Evolutionary conservation across 2,113 vertebrate genomes (phyloP), one percentile per base, ranked within the genome.

Genomic region (Gnathonemus longibarbis): DNA sequence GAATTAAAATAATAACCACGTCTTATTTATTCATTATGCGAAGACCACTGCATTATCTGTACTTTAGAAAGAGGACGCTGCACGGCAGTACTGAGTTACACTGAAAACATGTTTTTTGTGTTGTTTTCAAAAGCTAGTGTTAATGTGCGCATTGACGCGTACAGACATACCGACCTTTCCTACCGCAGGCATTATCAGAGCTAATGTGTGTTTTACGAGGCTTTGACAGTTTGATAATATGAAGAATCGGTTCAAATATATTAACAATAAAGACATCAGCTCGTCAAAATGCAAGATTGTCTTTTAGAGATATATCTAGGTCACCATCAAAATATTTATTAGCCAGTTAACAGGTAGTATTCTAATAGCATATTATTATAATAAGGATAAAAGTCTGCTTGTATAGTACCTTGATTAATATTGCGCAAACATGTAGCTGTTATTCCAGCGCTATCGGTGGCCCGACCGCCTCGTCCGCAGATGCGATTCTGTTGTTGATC

Each of bases 301-400:
- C 42, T 42, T 39, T 42, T 9, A 46, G 46, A 85, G 39, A 11
- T 86, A 66, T 85, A 90, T 90, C 83, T 90, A 86, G 89, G 89
- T 90, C 89, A 90, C 11, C 45, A 42, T 58, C 46, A 89, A 84
- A 83, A 84, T 84, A 84, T 66, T 11, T 46, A 45, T 42, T 50
- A 58, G 56, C 31, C 49, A n/a, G 35, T 52, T 52, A 50, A 39
- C 35, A 17, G 83, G 31, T 45, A 80, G 42, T 21, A 89, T 49
- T 89, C 46, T 84, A 46, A 84, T 56, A 53, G 9, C 80, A 84
- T 10, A 84, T 9, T 27, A 45, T 39, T 42, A 53, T 53, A 48
- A 21, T 31, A 62, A 19, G 3, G 7, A 85, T 21, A 49, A 17
- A 17, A 49, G 66, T 45, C 85, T 90, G 85, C 89, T 66, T 11